These are phyloP conservation scores for Cygnus olor DNA, from an alignment of 2,797 vertebrate species.

Conservation along the genomic window DNA sequence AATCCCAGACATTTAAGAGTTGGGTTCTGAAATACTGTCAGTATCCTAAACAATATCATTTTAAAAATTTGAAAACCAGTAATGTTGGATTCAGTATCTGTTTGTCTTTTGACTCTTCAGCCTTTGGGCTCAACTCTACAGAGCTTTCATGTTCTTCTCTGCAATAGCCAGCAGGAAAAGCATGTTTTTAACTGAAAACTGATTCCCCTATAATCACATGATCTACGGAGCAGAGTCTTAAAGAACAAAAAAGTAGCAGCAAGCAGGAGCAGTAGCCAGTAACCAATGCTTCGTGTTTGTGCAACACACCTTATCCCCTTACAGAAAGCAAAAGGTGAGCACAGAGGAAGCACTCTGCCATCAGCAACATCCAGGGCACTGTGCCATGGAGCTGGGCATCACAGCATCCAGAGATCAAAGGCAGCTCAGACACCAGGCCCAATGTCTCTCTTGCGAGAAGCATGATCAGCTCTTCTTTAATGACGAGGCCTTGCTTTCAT, in stretches of 20 bases:
- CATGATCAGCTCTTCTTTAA: background rate
- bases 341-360: background rate
- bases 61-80: background rate
- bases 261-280: background rate
- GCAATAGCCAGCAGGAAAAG: background rate
- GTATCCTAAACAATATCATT: background rate
- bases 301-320: background rate
- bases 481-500: background rate
- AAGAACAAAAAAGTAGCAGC: background rate
- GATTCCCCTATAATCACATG: background rate
- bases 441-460: background rate
- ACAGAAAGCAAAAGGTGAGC: background rate
- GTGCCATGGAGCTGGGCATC: background rate
- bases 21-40: background rate
- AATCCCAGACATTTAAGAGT: background rate
- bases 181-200: background rate
- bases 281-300: background rate
- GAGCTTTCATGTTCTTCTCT: background rate
- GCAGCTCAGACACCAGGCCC: background rate
- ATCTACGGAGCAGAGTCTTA: background rate
- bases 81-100: background rate
- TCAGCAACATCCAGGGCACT: accelerated
- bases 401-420: accelerated
- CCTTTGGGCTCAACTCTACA: background rate
- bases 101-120: background rate